Base-by-base conservation (phyloP, 2,888 invertebrate species). In the Polydesmus complanatus region DNA sequence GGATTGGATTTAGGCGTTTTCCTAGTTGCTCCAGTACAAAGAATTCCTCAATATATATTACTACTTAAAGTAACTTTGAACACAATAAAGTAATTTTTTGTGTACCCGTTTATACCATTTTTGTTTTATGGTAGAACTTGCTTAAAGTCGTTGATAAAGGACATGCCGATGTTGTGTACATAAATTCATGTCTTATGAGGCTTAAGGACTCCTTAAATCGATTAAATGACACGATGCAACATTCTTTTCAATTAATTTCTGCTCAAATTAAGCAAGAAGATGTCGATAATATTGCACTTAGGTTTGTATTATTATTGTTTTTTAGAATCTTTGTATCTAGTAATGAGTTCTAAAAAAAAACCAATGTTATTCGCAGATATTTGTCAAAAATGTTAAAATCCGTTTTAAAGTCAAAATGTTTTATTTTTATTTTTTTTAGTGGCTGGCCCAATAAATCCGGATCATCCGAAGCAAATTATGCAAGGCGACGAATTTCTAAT, bases 1-100 rank as follows among this genome's bases (percentile, higher is more conserved):
- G 73, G 73, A 50, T 66, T 71, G 27, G 73, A 73, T 66, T 66
- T 76, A 27, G 70, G 72, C n/a, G 70, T 73, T 2, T 71, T 75
- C 63, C 67, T 77, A 49, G 67, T 76, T 54, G 71, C 74, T 1
- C 77, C 77, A 2, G 69, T 76, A 11, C 75, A 76, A 64, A 69
- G 75, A 59, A 70, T 76, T 60, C 75, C 77, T 1, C 70, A 73
- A 55, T 76, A 75, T 64, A 71, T 75, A 48, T 69, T 77, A 2
- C 70, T 75, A n/a, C 66, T 76, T 8, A 74, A 75, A 70, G 73
- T 73, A 64, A 56, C 19, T 49, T 8, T 56, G 5, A 22, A 25
- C 1, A 3, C 1, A 50, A 61, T 27, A 37, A 11, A n/a, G 51
- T 23, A 56, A 51, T 27, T n/a, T n/a, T n/a, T n/a, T n/a, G n/a